phyloP scores from a whole-genome alignment of 2,888 invertebrate species.

The Leuctra nigra region DNA sequence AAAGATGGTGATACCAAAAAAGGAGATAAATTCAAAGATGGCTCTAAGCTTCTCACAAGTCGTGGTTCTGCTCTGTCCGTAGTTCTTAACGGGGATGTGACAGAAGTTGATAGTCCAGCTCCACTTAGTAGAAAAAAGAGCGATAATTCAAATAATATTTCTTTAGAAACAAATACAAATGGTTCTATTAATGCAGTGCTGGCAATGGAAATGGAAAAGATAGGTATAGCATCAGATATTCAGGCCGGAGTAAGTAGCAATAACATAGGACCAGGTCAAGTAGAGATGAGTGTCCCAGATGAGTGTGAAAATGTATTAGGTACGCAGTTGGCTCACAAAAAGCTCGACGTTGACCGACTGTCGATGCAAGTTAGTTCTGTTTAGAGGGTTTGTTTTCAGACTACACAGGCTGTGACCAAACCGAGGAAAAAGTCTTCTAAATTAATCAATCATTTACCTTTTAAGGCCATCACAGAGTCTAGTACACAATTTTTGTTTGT shows the following conservation, averaged over 20 bases:
- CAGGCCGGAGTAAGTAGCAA: constrained; percentile 35
- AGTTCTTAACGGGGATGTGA: constrained; percentile 41
- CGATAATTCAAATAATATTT: not conserved
- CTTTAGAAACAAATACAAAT: not conserved
- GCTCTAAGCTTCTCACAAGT: constrained; percentile 31
- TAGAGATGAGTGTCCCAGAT: not conserved
- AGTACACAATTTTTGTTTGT: too few species aligned
- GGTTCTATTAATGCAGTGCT: constrained; percentile 6
- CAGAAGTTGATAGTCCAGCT: constrained; percentile 38
- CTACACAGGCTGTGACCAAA: constrained; percentile 2
- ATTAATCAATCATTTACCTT: too few species aligned
- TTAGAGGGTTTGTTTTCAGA: constrained; percentile 34
- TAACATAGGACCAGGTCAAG: constrained; percentile 34
- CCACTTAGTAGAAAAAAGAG: constrained; percentile 1
- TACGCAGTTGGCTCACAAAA: constrained; percentile 5
- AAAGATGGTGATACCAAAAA: constrained; percentile 40
- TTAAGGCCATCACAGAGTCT: too few species aligned
- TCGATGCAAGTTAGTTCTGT: constrained; percentile 57
- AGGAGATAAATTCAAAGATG: constrained; percentile 42
- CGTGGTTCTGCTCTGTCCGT: constrained; percentile 44
- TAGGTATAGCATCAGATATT: constrained; percentile 34
- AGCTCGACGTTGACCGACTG: constrained; percentile 36
- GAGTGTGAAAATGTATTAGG: constrained; percentile 3
- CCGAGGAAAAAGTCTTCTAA: too few species aligned
- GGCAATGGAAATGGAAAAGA: constrained; percentile 37